A percentile compares a stretch with the other conserved stretches of the same genome.
Evolutionary conservation across 2,113 vertebrate genomes (phyloP).

Genomic region (Poicephalus meyeri): DNA sequence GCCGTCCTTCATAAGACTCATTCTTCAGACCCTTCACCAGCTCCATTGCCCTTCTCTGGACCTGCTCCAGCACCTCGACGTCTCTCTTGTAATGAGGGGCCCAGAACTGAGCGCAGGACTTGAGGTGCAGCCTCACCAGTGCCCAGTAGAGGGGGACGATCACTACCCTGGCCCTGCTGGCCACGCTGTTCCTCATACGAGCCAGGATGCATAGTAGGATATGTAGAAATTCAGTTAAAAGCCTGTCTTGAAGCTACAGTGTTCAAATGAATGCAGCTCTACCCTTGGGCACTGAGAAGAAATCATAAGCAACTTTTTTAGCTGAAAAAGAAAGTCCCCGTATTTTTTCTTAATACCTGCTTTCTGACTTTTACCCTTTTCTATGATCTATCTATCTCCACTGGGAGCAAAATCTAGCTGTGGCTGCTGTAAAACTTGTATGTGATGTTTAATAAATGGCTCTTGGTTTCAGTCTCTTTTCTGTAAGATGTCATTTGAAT

Average conservation of each 20-base stretch:
- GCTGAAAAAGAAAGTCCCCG: not conserved
- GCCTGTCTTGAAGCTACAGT: not conserved
- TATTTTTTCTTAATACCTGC: not conserved
- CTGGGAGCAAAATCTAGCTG: not conserved
- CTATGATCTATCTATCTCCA: not conserved
- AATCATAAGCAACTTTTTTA: not conserved
- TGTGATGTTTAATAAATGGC: constrained; percentile 8
- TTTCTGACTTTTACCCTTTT: not conserved
- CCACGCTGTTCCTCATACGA: not conserved
- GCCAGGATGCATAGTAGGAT: not conserved
- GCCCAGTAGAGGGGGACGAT: not conserved
- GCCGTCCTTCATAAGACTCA: not conserved
- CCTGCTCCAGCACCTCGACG: not conserved
- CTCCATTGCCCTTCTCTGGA: not conserved
- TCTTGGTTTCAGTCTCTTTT: constrained; percentile 6
- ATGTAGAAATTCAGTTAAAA: not conserved
- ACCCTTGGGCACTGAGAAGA: not conserved
- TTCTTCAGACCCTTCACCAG: not conserved
- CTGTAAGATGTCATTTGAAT: not conserved
- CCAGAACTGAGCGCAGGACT: not conserved
- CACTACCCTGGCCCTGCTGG: not conserved
- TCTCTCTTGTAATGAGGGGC: not conserved
- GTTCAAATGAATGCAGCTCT: not conserved
- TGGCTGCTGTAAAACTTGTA: not conserved
- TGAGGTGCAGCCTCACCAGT: not conserved